Percentiles rank a stretch among this genome's conserved stretches.
Conservation (phyloP, 2,113 vertebrate species). For the Stegastes partitus region DNA sequence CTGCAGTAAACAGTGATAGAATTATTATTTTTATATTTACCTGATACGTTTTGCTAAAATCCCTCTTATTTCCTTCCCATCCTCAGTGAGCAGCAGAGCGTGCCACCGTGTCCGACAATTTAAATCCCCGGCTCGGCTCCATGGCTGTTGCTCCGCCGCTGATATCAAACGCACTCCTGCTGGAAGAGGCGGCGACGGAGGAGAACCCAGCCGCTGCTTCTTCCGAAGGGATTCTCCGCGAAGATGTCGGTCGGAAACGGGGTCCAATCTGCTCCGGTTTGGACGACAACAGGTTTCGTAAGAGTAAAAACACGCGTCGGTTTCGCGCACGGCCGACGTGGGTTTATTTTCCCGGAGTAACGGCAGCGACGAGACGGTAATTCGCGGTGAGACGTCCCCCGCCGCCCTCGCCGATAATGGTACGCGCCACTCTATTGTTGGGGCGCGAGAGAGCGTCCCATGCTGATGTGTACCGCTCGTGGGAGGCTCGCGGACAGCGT, state of each 20-base stretch:
- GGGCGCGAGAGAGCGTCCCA: conserved; percentile 70
- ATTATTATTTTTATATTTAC: conserved; percentile 58
- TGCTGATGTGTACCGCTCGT: conserved; percentile 54
- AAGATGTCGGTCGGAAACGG: background rate
- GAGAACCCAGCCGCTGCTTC: conserved; percentile 60
- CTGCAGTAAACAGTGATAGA: background rate
- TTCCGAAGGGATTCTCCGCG: conserved; percentile 59
- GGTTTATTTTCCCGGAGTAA: background rate
- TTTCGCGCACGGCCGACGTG: background rate
- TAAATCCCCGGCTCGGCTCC: conserved; percentile 78
- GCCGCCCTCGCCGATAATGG: conserved; percentile 70
- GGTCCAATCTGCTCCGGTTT: background rate
- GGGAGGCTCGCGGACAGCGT: conserved; percentile 57
- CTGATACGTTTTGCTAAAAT: conserved; percentile 59
- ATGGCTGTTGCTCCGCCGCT: conserved; percentile 70
- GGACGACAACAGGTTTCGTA: background rate
- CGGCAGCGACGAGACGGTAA: background rate
- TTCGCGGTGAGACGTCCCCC: conserved; percentile 68
- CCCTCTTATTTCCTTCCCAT: conserved; percentile 78
- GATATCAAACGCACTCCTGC: conserved; percentile 73
- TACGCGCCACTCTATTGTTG: conserved; percentile 87
- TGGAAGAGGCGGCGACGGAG: conserved; percentile 78
- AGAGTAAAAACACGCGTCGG: fast-evolving
- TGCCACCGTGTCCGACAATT: conserved; percentile 69
- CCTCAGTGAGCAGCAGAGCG: conserved; percentile 59